Base-by-base conservation (phyloP, 2,797 vertebrate genomes). In the Chaunax sp. region DNA sequence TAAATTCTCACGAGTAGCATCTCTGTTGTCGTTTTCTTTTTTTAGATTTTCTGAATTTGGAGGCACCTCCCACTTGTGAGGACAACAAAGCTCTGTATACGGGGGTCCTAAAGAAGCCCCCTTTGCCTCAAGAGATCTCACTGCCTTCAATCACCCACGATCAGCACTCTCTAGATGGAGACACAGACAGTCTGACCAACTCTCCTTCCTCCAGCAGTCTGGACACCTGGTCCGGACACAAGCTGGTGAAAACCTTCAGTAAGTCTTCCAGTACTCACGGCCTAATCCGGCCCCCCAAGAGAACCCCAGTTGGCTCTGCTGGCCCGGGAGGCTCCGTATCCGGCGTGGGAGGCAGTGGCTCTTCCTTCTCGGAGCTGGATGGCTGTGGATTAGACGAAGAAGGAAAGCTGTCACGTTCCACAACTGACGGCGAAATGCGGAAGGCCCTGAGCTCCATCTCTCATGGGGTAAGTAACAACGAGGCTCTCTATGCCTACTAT, bases 391-490 rank as follows among this genome's bases (percentile, higher is more conserved):
- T 95, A 94, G 83, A 97, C 69, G 94, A 95, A 33, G 96, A 96
- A 78, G 88, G 84, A 22, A 97, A 97, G 89, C 94, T 97, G 78
- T 96, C 95, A 9, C 96, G 95, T 78, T 98, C 96, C 26, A 94
- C 96, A 26, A 96, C 96, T 0, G 96, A 97, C 84, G 91, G 95
- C 83, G 97, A 98, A 86, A 96, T 98, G 95, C 95, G 95, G 93
- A 98, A 96, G 90, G 94, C 95, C 15, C 94, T 97, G 15, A 91
- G 94, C 89, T 96, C 96, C 0, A 87, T 98, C 90, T 97, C 94
- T 88, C 98, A 99, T 0, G 97, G 97, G 97, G 97, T 99, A 97
- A 99, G 97, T 98, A 97, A 92, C 66, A 92, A 90, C 50, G 95
- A 97, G 73, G 95, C 94, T 38, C 92, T 97, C 85, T 96, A 96